Evolutionary conservation across 2,113 vertebrate species (phyloP), one percentile per base, ranked within the genome.

Genomic region (Trichechus manatus): DNA sequence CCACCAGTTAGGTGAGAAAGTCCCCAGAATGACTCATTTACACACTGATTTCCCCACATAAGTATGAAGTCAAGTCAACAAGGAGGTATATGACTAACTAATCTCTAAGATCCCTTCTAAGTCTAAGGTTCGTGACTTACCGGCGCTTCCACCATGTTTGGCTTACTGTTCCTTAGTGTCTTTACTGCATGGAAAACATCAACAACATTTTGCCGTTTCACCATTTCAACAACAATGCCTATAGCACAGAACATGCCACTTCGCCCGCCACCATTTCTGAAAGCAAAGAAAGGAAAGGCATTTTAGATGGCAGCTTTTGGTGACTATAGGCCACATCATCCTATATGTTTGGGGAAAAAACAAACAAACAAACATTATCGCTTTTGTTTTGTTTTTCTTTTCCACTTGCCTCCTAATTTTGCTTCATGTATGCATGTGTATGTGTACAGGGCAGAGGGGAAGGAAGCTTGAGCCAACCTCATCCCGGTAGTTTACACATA

Each of bases 101-200:
- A 72, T 31, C 23, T 33, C 82, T 3, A 11, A 9, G 23, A 29
- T 50, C 27, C 36, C 36, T 87, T 68, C 15, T 7, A 0, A 15
- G 44, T 23, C 7, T 1, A 77, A 22, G 15, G 15, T 6, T 9
- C 31, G 36, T 4, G 53, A 96, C 99, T 99, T 97, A 99, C 99
- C 97, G 99, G 99, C 87, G 99, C 99, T 96, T 99, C 99, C 97
- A 99, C 99, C 99, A 99, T 99, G 99, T 99, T 99, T 79, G 99
- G 99, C 79, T 99, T 99, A 97, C 99, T 99, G 98, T 99, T 99
- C 97, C 99, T 98, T 97, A 99, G 98, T 13, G 99, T 99, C 98
- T 99, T 99, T 19, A 99, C 99, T 0, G 99, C 99, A 0, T 99
- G 99, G 98, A 99, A 99, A 96, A 99, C 99, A 0, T 99, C 99